Conservation (phyloP, 2,888 invertebrate genomes). For the Spisula solida region DNA sequence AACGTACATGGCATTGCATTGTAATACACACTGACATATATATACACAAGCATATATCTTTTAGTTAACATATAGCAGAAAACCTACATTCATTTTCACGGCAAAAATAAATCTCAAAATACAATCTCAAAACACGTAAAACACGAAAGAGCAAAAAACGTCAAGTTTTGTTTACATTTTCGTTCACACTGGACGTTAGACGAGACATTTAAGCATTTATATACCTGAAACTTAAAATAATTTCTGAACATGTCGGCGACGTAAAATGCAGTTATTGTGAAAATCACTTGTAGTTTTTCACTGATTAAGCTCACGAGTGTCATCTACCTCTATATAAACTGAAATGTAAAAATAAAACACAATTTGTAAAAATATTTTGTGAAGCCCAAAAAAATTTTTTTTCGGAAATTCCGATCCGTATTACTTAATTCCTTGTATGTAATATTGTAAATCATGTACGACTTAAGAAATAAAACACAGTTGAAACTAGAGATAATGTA, state of each 20-base stretch:
- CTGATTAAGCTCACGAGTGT: background rate
- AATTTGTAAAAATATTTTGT: background rate
- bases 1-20: too few relatives aligned
- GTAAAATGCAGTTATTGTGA: background rate
- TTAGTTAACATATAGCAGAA: background rate
- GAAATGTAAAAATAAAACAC: conserved; percentile 1
- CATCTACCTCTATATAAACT: conserved; percentile 1
- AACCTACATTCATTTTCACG: background rate
- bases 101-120: background rate
- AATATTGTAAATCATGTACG: too few relatives aligned
- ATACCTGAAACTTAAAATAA: conserved; percentile 18
- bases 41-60: too few relatives aligned
- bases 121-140: background rate
- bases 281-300: background rate
- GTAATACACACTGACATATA: too few relatives aligned
- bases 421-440: too few relatives aligned
- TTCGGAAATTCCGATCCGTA: too few relatives aligned
- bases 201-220: background rate
- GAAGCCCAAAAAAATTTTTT: too few relatives aligned
- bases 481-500: too few relatives aligned
- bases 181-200: background rate
- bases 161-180: background rate
- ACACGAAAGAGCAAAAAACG: conserved; percentile 5
- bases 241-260: conserved; percentile 24
- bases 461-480: too few relatives aligned